Conservation (phyloP, 2,888 invertebrate species). For the Tortrix viridana region DNA sequence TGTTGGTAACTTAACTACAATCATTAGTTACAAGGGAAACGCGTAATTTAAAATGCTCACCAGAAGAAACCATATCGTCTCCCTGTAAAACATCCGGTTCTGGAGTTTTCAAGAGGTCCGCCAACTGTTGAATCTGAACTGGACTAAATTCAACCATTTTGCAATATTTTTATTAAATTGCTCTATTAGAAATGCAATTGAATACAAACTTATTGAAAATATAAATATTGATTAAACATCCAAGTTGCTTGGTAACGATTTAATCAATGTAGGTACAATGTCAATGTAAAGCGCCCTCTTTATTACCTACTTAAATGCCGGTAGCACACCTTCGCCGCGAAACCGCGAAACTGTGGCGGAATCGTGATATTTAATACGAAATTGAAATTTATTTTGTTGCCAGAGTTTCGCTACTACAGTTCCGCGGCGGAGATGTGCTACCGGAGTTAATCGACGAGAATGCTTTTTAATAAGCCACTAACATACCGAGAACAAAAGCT, state of each 20-base stretch:
- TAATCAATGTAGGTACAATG: background rate
- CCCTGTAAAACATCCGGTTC: conserved; percentile 76
- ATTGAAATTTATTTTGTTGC: too few species aligned
- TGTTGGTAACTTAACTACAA: background rate
- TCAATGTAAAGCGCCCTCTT: background rate
- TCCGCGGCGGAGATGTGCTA: too few species aligned
- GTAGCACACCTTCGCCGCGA: background rate
- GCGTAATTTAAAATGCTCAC: conserved; percentile 44
- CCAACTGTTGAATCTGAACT: conserved; percentile 63
- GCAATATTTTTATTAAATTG: background rate
- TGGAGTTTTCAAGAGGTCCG: conserved; percentile 64
- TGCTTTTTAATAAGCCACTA: too few species aligned
- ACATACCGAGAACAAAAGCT: too few species aligned
- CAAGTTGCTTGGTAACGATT: conserved; percentile 15
- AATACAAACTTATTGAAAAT: background rate
- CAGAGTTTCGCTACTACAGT: too few species aligned
- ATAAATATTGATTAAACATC: conserved; percentile 27
- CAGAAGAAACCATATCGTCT: conserved; percentile 61
- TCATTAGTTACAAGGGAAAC: background rate
- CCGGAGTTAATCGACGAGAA: too few species aligned
- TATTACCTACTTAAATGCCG: too few species aligned
- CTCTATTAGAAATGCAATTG: background rate
- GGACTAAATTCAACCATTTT: conserved; percentile 63
- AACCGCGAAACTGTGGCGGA: too few species aligned
- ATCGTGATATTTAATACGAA: too few species aligned